Evolutionary conservation across 1,140 invertebrate genomes (phyloP).

Genomic region (Stegodyphus dumicola): DNA sequence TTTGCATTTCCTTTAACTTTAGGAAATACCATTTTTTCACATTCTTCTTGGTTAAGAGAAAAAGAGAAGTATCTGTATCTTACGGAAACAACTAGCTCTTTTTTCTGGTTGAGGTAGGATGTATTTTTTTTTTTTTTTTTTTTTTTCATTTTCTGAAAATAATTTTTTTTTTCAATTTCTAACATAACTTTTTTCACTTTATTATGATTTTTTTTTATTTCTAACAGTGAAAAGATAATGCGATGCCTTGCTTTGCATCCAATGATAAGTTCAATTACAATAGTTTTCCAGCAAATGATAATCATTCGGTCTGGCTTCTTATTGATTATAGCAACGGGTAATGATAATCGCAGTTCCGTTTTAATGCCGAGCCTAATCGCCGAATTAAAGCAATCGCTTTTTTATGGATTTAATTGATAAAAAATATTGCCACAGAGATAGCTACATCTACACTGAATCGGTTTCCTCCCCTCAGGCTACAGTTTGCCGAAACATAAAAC

Average conservation of each 20-base stretch:
- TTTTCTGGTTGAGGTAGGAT: background rate
- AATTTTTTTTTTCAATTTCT: conserved; percentile 44
- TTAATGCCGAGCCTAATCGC: conserved; percentile 27
- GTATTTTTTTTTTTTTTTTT: no score
- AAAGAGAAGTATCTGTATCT: conserved; percentile 14
- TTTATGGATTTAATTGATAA: conserved; percentile 47
- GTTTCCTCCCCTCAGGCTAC: background rate
- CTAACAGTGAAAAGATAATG: conserved; percentile 26
- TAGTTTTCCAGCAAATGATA: conserved; percentile 42
- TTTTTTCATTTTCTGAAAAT: no score
- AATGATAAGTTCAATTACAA: conserved; percentile 47
- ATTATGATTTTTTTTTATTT: background rate
- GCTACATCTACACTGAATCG: no score
- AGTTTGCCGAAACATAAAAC: conserved; percentile 43
- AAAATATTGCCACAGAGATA: conserved; percentile 10
- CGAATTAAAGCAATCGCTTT: conserved; percentile 33
- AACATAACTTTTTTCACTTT: background rate
- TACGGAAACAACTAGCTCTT: conserved; percentile 15
- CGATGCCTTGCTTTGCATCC: conserved; percentile 20
- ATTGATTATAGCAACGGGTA: conserved; percentile 41
- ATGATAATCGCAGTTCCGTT: conserved; percentile 21
- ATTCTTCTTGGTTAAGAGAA: background rate
- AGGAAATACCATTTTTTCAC: background rate
- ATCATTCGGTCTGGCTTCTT: conserved; percentile 31
- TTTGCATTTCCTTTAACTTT: conserved; percentile 4